A percentile compares a stretch with the other conserved stretches of the same genome.
Conservation (phyloP, 2,113 vertebrate species). For the Brevimyrus niger region DNA sequence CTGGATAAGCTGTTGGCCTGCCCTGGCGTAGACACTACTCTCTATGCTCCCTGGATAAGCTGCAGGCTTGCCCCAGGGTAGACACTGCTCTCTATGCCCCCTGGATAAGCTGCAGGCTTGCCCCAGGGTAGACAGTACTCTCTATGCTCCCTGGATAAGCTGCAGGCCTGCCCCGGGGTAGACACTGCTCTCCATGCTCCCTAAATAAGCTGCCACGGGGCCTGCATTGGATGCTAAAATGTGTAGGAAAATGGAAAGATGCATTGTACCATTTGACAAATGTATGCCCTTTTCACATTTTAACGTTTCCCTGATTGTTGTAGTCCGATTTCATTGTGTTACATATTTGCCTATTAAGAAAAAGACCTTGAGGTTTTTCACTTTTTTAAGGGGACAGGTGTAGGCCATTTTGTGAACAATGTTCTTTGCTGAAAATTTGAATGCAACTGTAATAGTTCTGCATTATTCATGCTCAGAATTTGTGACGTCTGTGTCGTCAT, state of each 20-base stretch:
- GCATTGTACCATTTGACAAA: not conserved
- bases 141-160: not conserved
- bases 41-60: not conserved
- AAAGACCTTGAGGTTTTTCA: not conserved
- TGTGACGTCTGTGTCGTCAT: not conserved
- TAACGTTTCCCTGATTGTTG: not conserved
- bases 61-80: not conserved
- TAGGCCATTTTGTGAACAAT: not conserved
- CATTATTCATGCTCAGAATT: not conserved
- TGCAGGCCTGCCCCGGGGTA: not conserved
- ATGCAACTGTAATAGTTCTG: not conserved
- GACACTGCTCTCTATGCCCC: not conserved
- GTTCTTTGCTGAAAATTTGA: not conserved
- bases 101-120: not conserved
- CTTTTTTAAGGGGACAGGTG: not conserved
- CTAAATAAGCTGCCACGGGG: not conserved
- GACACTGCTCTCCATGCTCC: not conserved
- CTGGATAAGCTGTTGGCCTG: not conserved
- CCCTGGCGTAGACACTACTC: not conserved
- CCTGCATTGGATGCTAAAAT: not conserved
- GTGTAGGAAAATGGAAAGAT: not conserved
- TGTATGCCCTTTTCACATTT: not conserved
- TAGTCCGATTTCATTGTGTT: not conserved
- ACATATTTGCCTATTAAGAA: not conserved
- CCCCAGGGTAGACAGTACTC: no score